A percentile compares a stretch with the other conserved stretches of the same genome.
Evolutionary conservation across 2,113 vertebrate genomes (phyloP).

Genomic region (Notiomystis cincta): DNA sequence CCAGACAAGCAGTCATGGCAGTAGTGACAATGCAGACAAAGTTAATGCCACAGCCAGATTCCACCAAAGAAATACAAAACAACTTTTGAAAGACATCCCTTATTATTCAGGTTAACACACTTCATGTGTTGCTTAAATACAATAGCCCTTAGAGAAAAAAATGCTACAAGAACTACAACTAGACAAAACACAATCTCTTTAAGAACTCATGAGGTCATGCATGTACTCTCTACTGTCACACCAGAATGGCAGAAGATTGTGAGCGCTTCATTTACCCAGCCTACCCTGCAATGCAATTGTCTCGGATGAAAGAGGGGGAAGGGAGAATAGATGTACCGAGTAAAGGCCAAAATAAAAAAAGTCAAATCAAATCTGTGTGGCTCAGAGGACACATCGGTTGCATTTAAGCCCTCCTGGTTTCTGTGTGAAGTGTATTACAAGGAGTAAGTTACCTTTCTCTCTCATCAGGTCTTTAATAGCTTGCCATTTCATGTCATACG

Average conservation of each 20-base stretch:
- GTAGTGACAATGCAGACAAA: slow-evolving; percentile 76
- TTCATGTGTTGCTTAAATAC: slow-evolving; percentile 69
- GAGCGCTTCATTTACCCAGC: slow-evolving; percentile 67
- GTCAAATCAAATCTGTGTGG: slow-evolving; percentile 67
- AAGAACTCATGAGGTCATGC: slow-evolving; percentile 73
- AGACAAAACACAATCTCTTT: slow-evolving; percentile 74
- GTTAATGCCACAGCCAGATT: slow-evolving; percentile 78
- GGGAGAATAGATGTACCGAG: slow-evolving; percentile 66
- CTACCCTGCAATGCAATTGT: slow-evolving; percentile 73
- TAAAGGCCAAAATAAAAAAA: slow-evolving; percentile 45
- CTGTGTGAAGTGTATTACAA: slow-evolving; percentile 20
- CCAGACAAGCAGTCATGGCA: slow-evolving; percentile 76
- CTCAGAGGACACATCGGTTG: slow-evolving; percentile 53
- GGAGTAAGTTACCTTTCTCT: slow-evolving; percentile 90
- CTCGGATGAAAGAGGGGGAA: slow-evolving; percentile 66
- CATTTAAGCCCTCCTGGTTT: neutral
- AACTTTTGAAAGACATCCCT: slow-evolving; percentile 73
- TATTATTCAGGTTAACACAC: slow-evolving; percentile 71
- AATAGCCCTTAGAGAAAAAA: slow-evolving; percentile 61
- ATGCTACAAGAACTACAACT: slow-evolving; percentile 73
- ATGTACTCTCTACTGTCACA: slow-evolving; percentile 68
- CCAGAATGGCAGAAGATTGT: slow-evolving; percentile 64
- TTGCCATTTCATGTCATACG: slow-evolving; percentile 99
- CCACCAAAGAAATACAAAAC: slow-evolving; percentile 78
- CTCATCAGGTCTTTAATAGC: slow-evolving; percentile 99